These are phyloP conservation scores for Carettochelys insculpta DNA, from an alignment of 2,113 vertebrate species.

Conservation along the genomic window DNA sequence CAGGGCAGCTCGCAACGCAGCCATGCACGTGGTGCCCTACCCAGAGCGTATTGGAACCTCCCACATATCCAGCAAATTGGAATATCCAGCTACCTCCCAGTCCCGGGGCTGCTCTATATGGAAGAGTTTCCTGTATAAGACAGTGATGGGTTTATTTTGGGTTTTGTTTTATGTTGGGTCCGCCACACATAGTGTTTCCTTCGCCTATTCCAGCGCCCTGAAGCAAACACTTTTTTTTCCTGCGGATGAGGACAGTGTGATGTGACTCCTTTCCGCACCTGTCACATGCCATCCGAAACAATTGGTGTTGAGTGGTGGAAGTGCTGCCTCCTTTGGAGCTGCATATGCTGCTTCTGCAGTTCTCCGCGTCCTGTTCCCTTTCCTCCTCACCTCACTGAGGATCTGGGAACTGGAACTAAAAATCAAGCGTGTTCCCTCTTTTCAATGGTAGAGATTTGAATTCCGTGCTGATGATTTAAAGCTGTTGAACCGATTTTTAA, in stretches of 20 bases:
- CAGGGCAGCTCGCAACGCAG: too few species aligned
- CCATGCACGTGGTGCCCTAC: too few species aligned
- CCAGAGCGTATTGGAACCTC: too few species aligned
- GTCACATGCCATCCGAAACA: background rate
- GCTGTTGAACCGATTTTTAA: background rate
- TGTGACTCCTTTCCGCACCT: background rate
- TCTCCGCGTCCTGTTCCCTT: background rate
- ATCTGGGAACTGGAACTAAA: background rate
- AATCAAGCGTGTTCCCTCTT: background rate
- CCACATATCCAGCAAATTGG: too few species aligned
- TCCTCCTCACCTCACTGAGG: background rate
- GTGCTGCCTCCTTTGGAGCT: background rate
- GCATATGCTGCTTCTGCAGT: background rate
- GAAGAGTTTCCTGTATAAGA: too few species aligned
- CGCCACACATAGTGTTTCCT: rapidly evolving
- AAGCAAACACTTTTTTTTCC: background rate
- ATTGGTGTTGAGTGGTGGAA: rapidly evolving
- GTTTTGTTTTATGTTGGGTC: rapidly evolving
- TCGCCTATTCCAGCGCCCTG: background rate
- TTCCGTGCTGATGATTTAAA: background rate
- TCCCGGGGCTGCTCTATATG: too few species aligned
- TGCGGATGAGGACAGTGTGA: background rate
- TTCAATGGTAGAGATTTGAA: background rate
- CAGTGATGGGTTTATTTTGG: background rate
- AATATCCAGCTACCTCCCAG: too few species aligned